A percentile compares a stretch with the other conserved stretches of the same genome.
These are phyloP conservation scores for Copsychus sechellarum DNA, from an alignment of 2,113 vertebrate species.

Conservation along the genomic window DNA sequence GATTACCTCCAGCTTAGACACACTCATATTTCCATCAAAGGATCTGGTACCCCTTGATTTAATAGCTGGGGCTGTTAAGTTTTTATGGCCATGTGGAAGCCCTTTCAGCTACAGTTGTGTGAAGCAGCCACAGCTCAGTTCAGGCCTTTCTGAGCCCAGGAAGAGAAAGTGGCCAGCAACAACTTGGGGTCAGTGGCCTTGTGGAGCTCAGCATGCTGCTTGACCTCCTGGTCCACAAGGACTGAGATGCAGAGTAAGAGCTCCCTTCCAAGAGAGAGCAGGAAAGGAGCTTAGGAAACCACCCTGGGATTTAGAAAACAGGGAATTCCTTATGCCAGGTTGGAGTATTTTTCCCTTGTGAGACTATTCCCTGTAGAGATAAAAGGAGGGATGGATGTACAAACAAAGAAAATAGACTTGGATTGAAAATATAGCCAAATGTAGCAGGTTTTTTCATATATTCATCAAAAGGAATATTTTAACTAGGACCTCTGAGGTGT, in stretches of 20 bases:
- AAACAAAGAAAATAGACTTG: not conserved
- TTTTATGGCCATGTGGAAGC: not conserved
- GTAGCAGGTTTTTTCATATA: not conserved
- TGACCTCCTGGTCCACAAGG: not conserved
- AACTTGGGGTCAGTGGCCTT: not conserved
- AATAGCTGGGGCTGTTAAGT: not conserved
- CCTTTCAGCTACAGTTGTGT: not conserved
- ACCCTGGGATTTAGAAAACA: not conserved
- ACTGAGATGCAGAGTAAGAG: not conserved
- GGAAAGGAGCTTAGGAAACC: not conserved
- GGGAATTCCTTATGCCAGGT: not conserved
- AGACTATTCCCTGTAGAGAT: not conserved
- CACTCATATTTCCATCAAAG: constrained; percentile 46
- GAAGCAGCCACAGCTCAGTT: not conserved
- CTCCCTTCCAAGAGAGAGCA: not conserved
- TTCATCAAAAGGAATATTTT: not conserved
- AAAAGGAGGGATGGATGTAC: not conserved
- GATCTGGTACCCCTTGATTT: constrained; percentile 8
- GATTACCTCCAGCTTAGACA: not conserved
- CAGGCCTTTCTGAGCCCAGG: not conserved
- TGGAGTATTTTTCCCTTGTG: not conserved
- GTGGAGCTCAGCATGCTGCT: not conserved
- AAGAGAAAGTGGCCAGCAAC: not conserved
- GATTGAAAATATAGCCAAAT: rapidly evolving
- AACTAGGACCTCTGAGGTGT: not conserved